phyloP scores from a whole-genome alignment of 2,113 vertebrate genomes.

The Clinocottus analis region DNA sequence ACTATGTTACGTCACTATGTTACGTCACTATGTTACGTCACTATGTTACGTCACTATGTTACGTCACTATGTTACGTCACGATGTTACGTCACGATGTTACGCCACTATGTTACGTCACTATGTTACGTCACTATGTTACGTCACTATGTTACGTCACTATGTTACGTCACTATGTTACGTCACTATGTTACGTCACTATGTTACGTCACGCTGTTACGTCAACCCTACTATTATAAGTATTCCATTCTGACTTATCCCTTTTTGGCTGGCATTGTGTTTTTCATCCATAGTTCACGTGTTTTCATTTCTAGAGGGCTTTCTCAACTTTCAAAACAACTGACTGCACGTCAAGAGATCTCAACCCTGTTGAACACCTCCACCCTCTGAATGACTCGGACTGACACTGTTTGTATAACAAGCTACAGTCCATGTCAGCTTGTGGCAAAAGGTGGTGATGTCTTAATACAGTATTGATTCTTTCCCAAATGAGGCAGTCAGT shows the following conservation, averaged over 20 bases:
- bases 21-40: too few species aligned
- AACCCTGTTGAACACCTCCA: background rate
- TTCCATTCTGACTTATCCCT: background rate
- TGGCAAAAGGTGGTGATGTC: constrained; percentile 49
- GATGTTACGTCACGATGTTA: too few species aligned
- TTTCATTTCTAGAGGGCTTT: background rate
- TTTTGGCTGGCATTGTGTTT: background rate
- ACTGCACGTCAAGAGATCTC: background rate
- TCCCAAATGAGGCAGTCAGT: constrained; percentile 57
- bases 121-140: too few species aligned
- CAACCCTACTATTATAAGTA: too few species aligned
- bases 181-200: background rate
- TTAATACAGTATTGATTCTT: constrained; percentile 62
- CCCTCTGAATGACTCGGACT: background rate
- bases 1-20: too few species aligned
- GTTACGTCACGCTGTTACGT: background rate
- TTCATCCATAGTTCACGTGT: background rate
- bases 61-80: too few species aligned
- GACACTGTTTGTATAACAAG: constrained; percentile 23
- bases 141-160: too few species aligned
- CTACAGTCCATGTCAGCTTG: constrained; percentile 31
- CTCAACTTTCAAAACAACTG: background rate
- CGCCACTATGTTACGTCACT: too few species aligned
- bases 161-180: background rate
- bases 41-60: too few species aligned